Evolutionary conservation across 2,888 invertebrate genomes (phyloP), one percentile per base, ranked within the genome.

Genomic region (Pristionchus fissidentatus): DNA sequence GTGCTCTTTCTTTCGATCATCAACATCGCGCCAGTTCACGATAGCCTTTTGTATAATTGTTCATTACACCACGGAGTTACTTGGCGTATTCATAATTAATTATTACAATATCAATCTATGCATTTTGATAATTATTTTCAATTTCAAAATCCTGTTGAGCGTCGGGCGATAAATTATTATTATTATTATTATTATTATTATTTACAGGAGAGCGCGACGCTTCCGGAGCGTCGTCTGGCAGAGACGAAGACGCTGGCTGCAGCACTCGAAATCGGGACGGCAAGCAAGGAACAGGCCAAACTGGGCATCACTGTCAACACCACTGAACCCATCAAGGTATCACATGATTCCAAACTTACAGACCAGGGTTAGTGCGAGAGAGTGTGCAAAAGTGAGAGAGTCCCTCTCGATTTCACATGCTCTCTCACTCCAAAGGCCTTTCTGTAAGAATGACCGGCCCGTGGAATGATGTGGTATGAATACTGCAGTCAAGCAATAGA

Each of bases 301-400:
- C 3, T 55, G 26, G 79, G 79, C 1, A 38, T 77, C 49, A 77
- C 75, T 29, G 75, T 77, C n/a, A 19, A 77, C 4, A 46, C 75
- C 10, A n/a, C 29, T 0, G 35, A 19, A 4, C 46, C 49, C 1
- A 77, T 49, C 5, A 4, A 19, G 49, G 46, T 77, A 43, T 8
- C 22, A 1, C n/a, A n/a, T n/a, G n/a, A n/a, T n/a, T n/a, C n/a
- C n/a, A n/a, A n/a, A n/a, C n/a, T n/a, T n/a, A n/a, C n/a, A n/a
- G n/a, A n/a, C n/a, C n/a, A n/a, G n/a, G n/a, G n/a, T n/a, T n/a
- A n/a, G n/a, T n/a, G n/a, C n/a, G n/a, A n/a, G n/a, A n/a, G n/a
- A n/a, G n/a, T n/a, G n/a, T n/a, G n/a, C n/a, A n/a, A n/a, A n/a
- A n/a, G n/a, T n/a, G n/a, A n/a, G n/a, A n/a, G n/a, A n/a, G n/a